Percentiles rank a stretch among this genome's conserved stretches.
Conservation (phyloP, 2,113 vertebrate genomes). For the Microtus pennsylvanicus region DNA sequence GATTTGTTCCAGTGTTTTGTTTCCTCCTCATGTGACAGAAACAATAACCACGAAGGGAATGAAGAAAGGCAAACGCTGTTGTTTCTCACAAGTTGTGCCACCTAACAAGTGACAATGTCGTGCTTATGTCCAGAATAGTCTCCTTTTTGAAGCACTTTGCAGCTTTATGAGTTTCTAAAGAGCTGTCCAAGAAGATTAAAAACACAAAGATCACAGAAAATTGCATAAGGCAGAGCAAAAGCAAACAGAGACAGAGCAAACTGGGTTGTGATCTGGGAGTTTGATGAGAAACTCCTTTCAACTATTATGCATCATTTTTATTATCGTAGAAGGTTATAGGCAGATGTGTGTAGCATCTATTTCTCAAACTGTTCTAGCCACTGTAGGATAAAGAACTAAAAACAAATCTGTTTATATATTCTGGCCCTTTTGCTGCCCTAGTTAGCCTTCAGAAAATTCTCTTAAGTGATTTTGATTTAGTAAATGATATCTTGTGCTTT, state of each 20-base stretch:
- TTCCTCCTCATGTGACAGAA: conserved; percentile 43
- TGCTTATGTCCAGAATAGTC: conserved; percentile 40
- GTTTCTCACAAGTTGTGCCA: conserved; percentile 48
- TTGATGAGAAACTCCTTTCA: conserved; percentile 57
- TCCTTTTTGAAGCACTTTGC: conserved; percentile 38
- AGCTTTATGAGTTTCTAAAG: conserved; percentile 62
- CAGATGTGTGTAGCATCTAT: conserved; percentile 13
- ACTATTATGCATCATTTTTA: conserved; percentile 44
- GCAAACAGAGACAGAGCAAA: not conserved
- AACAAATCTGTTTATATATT: not conserved
- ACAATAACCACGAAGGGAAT: conserved; percentile 46
- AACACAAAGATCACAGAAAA: conserved; percentile 51
- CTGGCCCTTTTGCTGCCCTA: not conserved
- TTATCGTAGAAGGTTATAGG: conserved; percentile 37
- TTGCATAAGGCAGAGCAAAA: not conserved
- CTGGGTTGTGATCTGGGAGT: conserved; percentile 15
- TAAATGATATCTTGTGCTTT: not conserved
- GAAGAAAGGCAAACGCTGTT: conserved; percentile 15
- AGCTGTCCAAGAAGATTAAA: not conserved
- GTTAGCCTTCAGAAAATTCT: not conserved
- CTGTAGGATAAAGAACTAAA: not conserved
- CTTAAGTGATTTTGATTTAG: conserved; percentile 1
- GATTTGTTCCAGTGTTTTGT: conserved; percentile 45
- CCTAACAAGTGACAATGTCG: conserved; percentile 47
- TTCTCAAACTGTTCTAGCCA: not conserved